These are phyloP conservation scores for Otolemur crassicaudatus DNA, from an alignment of 2,797 vertebrate species.

Conservation along the genomic window DNA sequence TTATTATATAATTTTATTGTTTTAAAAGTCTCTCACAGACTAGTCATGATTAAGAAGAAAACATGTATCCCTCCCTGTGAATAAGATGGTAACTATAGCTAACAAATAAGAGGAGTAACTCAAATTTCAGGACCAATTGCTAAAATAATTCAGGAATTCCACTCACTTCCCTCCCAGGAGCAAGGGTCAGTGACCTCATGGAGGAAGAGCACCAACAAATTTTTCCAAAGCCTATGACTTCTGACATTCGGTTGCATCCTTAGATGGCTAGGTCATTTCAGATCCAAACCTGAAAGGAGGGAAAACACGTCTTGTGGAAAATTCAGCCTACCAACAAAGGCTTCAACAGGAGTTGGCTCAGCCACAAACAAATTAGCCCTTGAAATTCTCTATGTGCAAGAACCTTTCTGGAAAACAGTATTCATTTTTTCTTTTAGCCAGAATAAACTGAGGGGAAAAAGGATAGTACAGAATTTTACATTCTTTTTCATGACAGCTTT, in stretches of 20 bases:
- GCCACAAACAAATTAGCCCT: neutral
- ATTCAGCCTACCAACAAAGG: neutral
- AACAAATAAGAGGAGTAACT: neutral
- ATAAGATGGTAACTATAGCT: neutral
- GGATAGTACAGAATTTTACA: neutral
- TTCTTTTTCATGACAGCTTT: neutral
- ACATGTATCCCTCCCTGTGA: neutral
- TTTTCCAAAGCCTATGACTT: neutral
- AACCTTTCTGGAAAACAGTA: neutral
- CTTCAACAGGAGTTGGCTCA: neutral
- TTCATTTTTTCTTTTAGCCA: neutral
- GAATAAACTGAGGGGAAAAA: neutral
- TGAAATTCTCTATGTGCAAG: neutral
- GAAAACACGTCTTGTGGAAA: neutral
- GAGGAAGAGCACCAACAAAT: neutral
- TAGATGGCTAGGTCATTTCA: neutral
- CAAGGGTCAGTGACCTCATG: no score
- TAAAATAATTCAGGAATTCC: neutral
- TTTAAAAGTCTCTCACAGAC: neutral
- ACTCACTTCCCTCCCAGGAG: neutral
- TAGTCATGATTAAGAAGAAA: neutral
- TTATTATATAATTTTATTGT: neutral
- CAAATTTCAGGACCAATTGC: neutral
- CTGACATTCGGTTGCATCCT: neutral
- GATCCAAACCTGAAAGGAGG: neutral